These are phyloP conservation scores for Agrenia bidenticulata DNA, from an alignment of 2,888 invertebrate species.

Conservation along the genomic window DNA sequence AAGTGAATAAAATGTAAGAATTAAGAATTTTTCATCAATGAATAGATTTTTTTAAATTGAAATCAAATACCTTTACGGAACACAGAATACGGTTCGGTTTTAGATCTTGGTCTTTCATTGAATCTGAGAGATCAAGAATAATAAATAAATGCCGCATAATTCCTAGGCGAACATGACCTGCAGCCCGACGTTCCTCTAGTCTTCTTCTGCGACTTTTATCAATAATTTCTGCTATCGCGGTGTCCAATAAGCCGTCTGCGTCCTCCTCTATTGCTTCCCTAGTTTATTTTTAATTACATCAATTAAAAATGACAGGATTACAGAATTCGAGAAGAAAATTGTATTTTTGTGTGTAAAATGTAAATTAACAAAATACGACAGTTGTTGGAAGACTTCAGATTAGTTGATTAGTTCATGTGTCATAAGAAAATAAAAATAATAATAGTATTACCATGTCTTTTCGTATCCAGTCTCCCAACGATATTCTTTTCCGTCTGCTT, in stretches of 20 bases:
- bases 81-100: slow-evolving; percentile 89
- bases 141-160: slow-evolving; percentile 98
- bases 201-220: slow-evolving; percentile 83
- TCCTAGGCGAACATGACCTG: slow-evolving; percentile 79
- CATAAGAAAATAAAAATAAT: too few species aligned
- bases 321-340: too few species aligned
- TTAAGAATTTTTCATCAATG: too few species aligned
- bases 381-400: too few species aligned
- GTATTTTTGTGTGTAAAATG: too few species aligned
- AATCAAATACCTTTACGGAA: slow-evolving; percentile 72
- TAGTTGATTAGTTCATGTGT: too few species aligned
- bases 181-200: slow-evolving; percentile 65
- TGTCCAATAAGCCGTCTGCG: slow-evolving; percentile 86
- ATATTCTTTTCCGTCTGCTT: slow-evolving; percentile 83
- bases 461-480: slow-evolving; percentile 95
- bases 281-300: background rate
- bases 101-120: slow-evolving; percentile 92
- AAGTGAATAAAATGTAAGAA: too few species aligned
- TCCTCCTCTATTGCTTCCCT: slow-evolving; percentile 96
- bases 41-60: background rate
- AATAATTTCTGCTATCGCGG: slow-evolving; percentile 86
- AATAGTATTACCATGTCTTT: slow-evolving; percentile 88
- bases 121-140: slow-evolving; percentile 88
- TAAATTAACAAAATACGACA: too few species aligned
- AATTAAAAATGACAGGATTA: too few species aligned